Evolutionary conservation across 2,113 vertebrate species (phyloP).

Genomic region (Mohoua ochrocephala): DNA sequence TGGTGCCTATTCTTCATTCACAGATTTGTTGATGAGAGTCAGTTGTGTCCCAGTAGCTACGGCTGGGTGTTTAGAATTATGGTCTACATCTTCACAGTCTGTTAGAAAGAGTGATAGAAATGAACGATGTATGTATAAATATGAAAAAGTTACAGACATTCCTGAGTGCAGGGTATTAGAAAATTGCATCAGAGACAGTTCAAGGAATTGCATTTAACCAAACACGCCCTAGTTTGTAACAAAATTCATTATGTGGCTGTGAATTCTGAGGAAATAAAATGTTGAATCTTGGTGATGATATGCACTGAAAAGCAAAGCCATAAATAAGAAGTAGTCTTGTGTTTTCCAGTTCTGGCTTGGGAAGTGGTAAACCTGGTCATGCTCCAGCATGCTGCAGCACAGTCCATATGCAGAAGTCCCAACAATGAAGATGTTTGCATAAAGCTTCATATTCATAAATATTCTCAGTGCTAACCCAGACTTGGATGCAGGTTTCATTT

Average conservation of each 20-base stretch:
- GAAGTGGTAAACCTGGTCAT: not conserved
- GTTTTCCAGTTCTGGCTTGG: not conserved
- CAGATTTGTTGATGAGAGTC: conserved; percentile 41
- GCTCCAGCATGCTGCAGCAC: not conserved
- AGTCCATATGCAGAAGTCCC: not conserved
- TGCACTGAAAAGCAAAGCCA: not conserved
- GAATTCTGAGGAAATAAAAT: not conserved
- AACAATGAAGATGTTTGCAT: not conserved
- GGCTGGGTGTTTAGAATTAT: conserved; percentile 20
- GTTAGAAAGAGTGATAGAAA: not conserved
- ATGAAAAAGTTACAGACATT: not conserved
- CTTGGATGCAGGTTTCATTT: not conserved
- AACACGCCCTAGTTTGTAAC: not conserved
- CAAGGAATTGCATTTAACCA: not conserved
- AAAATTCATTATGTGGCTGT: not conserved
- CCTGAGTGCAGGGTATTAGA: not conserved
- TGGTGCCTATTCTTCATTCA: conserved; percentile 23
- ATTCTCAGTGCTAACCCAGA: not conserved
- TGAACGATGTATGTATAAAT: not conserved
- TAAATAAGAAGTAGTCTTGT: not conserved
- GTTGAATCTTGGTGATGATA: not conserved
- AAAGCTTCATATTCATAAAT: not conserved
- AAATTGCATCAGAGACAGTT: not conserved
- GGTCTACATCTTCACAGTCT: not conserved
- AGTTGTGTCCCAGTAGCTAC: conserved; percentile 7